Conservation (phyloP, 2,113 vertebrate species). For the Mormyrus iriodes region DNA sequence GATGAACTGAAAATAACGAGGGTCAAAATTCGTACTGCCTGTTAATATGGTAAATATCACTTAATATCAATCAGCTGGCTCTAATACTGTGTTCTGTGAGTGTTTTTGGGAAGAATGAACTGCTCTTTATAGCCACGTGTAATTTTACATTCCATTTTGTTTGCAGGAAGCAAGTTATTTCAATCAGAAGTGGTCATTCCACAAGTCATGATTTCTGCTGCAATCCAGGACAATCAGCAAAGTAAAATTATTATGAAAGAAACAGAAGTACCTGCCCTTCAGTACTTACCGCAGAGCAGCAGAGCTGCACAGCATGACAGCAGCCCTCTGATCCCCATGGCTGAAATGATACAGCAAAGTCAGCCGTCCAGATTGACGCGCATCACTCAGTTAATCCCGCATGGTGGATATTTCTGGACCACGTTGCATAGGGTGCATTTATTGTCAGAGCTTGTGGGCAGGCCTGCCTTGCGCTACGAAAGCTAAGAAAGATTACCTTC, state of each 20-base stretch:
- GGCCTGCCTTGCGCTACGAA: background rate
- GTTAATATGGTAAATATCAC: background rate
- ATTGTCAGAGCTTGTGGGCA: background rate
- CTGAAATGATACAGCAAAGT: background rate
- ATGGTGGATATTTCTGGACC: background rate
- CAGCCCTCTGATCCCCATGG: conserved; percentile 15
- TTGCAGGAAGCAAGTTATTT: background rate
- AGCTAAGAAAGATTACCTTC: background rate
- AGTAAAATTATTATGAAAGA: background rate
- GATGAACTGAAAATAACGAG: background rate
- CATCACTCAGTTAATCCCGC: background rate
- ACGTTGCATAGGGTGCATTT: background rate
- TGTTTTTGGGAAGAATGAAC: background rate
- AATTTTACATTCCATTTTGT: background rate
- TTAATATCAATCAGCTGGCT: background rate
- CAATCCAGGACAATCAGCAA: background rate
- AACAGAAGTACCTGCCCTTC: background rate
- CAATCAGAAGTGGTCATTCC: background rate
- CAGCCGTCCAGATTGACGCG: background rate
- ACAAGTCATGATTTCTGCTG: background rate
- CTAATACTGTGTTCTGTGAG: background rate
- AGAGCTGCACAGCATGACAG: background rate
- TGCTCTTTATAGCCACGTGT: background rate
- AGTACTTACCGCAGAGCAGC: conserved; percentile 9
- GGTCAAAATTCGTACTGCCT: background rate